Evolutionary conservation across 2,113 vertebrate species (phyloP).

Genomic region (Speoplatyrhinus poulsoni): DNA sequence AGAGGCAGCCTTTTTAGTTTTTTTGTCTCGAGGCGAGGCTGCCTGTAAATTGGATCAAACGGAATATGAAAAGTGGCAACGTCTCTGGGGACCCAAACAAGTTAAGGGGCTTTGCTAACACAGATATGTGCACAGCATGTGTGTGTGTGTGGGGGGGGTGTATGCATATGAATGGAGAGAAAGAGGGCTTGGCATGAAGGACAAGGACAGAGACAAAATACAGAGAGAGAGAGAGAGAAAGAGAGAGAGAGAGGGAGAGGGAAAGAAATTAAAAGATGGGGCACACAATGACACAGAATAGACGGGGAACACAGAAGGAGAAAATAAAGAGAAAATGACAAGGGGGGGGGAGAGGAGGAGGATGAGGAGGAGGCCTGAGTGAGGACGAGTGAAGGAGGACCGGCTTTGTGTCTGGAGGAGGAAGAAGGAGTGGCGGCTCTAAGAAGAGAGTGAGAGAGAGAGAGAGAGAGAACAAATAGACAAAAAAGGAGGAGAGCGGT

Average conservation of each 20-base stretch:
- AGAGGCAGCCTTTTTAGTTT: slow-evolving; percentile 38
- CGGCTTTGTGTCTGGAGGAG: slow-evolving; percentile 64
- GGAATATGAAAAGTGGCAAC: slow-evolving; percentile 69
- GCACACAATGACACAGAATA: slow-evolving; percentile 43
- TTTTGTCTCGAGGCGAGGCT: slow-evolving; percentile 58
- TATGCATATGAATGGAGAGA: not conserved
- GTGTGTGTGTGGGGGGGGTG: not conserved
- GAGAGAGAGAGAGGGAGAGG: not conserved
- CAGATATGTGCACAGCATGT: slow-evolving; percentile 42
- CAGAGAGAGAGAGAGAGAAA: slow-evolving; percentile 2
- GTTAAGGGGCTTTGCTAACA: slow-evolving; percentile 63
- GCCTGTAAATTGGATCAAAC: slow-evolving; percentile 74
- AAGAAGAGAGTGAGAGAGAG: slow-evolving; percentile 60
- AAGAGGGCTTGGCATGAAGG: not conserved
- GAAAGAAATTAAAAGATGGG: slow-evolving; percentile 36
- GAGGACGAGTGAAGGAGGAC: slow-evolving; percentile 59
- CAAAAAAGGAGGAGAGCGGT: slow-evolving; percentile 25
- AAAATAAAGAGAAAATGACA: slow-evolving; percentile 45
- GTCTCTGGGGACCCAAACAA: slow-evolving; percentile 56
- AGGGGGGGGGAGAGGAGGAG: slow-evolving; percentile 48
- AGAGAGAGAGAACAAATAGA: slow-evolving; percentile 53
- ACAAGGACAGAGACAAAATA: not conserved
- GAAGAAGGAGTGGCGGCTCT: slow-evolving; percentile 50
- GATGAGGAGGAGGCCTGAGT: slow-evolving; percentile 56
- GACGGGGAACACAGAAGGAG: slow-evolving; percentile 26